Evolutionary conservation across 2,113 vertebrate species (phyloP), one percentile per base, ranked within the genome.

Genomic region (Ammodytes marinus): DNA sequence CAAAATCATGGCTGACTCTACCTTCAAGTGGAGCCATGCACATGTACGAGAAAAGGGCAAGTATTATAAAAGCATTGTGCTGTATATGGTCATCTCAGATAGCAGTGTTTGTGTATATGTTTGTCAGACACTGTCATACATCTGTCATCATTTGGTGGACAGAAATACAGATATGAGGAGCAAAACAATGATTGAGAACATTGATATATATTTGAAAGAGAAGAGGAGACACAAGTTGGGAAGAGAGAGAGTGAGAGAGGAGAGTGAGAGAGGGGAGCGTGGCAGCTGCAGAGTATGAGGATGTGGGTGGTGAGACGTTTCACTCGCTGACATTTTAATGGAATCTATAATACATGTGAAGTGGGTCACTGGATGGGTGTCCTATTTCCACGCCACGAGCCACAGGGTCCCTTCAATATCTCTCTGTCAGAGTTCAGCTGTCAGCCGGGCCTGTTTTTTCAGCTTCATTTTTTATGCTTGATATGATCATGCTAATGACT

Each of bases 281-380:
- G 81, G 74, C 88, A 86, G 85, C 86, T 81, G 86, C 81, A 58
- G 53, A 39, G 69, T 27, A 46, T 40, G 75, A 84, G 79, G 77
- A 86, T 76, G 83, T 89, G 84, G 88, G 88, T 19, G 85, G 87
- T 58, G 85, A 83, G 85, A 81, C 8, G 39, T 76, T 77, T 89
- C 66, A 63, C 74, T 91, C n/a, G 43, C 61, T 90, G 90, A 89
- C 88, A 91, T 89, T 91, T 89, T 87, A 90, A 88, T 90, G 69
- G 85, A 84, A 88, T 90, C 90, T 86, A 89, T 89, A 91, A 89
- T 79, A 88, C 79, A 87, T 79, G 80, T 35, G 69, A 87, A 91
- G 84, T 87, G 86, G 92, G 86, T 90, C 91, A 90, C 57, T 80
- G 80, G 69, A 88, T 71, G 77, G 73, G 84, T 80, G 85, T 90